Evolutionary conservation across 1,140 invertebrate species (phyloP).

Genomic region (Aphaenogaster ashmeadi): DNA sequence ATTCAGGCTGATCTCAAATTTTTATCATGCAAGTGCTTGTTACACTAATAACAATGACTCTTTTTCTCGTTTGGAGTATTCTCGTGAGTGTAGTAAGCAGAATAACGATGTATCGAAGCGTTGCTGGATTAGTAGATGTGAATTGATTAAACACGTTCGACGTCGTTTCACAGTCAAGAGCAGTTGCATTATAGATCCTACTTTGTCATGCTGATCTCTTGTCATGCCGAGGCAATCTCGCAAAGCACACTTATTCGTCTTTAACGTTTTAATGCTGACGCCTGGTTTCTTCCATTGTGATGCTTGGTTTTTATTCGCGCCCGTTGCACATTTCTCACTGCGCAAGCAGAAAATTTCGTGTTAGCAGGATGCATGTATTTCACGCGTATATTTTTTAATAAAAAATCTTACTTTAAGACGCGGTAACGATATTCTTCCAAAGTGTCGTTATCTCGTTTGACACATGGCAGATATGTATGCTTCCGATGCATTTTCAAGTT

Average conservation of each 20-base stretch:
- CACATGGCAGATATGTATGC: neutral
- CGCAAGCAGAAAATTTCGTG: neutral
- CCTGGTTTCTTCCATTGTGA: neutral
- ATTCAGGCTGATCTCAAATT: neutral
- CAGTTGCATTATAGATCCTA: constrained; percentile 4
- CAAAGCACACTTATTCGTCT: neutral
- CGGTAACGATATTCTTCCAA: neutral
- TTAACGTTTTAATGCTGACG: neutral
- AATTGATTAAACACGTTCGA: constrained; percentile 37
- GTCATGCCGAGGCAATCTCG: neutral
- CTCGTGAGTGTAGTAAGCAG: neutral
- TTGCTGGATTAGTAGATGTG: constrained; percentile 8
- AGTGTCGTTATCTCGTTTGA: neutral
- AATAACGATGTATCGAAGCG: neutral
- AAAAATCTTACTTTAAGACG: neutral
- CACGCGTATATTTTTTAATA: neutral
- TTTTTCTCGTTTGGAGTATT: neutral
- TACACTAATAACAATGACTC: neutral
- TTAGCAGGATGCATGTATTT: neutral
- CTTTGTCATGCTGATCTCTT: neutral
- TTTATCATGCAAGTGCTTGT: neutral
- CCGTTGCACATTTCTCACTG: neutral
- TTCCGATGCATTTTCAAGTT: neutral
- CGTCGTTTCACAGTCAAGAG: neutral
- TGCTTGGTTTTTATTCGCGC: neutral